Evolutionary conservation across 1,140 invertebrate genomes (phyloP).

Genomic region (Odontomachus brunneus): DNA sequence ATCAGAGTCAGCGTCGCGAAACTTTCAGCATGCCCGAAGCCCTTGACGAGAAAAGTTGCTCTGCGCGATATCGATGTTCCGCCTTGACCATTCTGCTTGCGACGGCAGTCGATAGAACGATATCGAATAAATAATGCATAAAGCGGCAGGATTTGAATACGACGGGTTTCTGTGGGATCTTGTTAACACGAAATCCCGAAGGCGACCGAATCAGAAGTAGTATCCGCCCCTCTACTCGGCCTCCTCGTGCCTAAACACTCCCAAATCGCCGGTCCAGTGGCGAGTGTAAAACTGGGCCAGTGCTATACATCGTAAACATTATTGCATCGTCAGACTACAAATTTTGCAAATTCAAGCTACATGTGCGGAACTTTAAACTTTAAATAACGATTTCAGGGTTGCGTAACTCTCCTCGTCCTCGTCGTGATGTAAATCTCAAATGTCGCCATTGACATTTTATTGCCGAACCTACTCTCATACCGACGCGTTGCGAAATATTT

Average conservation of each 20-base stretch:
- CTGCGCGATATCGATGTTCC: slow-evolving; percentile 43
- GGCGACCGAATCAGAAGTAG: slow-evolving; percentile 6
- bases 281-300: not conserved
- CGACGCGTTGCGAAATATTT: no score
- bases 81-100: slow-evolving; percentile 36
- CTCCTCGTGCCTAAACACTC: not conserved
- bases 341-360: not conserved
- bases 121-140: slow-evolving; percentile 57
- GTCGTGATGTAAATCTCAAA: no score
- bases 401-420: no score
- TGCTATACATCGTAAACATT: not conserved
- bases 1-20: not conserved
- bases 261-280: not conserved
- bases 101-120: slow-evolving; percentile 14
- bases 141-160: slow-evolving; percentile 47
- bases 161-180: slow-evolving; percentile 18
- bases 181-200: slow-evolving; percentile 37
- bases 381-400: no score
- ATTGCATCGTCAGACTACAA: not conserved
- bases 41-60: slow-evolving; percentile 56
- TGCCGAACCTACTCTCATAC: no score
- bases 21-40: slow-evolving; percentile 46
- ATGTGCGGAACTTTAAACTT: no score
- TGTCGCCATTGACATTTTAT: no score
- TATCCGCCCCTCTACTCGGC: no score